Conservation (phyloP, 1,140 invertebrate genomes). For the Hermatobates lingyangjiaoensis region DNA sequence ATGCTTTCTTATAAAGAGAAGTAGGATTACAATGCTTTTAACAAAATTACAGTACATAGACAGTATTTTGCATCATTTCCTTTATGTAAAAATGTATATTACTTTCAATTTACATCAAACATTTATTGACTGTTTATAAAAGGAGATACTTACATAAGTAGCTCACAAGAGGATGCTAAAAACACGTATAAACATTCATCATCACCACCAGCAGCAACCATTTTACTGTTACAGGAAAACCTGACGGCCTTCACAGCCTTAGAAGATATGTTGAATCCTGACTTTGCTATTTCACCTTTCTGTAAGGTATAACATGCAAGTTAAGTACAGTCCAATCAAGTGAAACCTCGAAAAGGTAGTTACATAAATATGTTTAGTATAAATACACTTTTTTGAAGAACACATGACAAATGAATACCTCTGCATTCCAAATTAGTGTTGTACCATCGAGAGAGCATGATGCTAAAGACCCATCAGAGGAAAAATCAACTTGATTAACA, state of each 20-base stretch:
- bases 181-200: conserved; percentile 50
- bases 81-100: too few species aligned
- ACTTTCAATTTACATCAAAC: too few species aligned
- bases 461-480: conserved; percentile 38
- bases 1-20: too few species aligned
- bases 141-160: conserved; percentile 32
- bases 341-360: too few species aligned
- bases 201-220: conserved; percentile 48
- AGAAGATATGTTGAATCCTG: conserved; percentile 12
- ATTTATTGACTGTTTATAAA: too few species aligned
- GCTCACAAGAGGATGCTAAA: conserved; percentile 35
- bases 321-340: too few species aligned
- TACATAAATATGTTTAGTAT: not conserved
- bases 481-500: conserved; percentile 43
- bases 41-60: too few species aligned
- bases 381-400: not conserved
- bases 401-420: conserved; percentile 24
- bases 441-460: conserved; percentile 55
- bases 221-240: conserved; percentile 41
- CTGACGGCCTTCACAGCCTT: conserved; percentile 30
- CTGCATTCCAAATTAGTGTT: conserved; percentile 41
- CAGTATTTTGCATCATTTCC: too few species aligned
- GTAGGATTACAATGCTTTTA: too few species aligned
- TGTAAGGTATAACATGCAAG: conserved; percentile 5
- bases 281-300: conserved; percentile 10